Evolutionary conservation across 2,888 invertebrate genomes (phyloP).

Genomic region (Galerucella nymphaeae): DNA sequence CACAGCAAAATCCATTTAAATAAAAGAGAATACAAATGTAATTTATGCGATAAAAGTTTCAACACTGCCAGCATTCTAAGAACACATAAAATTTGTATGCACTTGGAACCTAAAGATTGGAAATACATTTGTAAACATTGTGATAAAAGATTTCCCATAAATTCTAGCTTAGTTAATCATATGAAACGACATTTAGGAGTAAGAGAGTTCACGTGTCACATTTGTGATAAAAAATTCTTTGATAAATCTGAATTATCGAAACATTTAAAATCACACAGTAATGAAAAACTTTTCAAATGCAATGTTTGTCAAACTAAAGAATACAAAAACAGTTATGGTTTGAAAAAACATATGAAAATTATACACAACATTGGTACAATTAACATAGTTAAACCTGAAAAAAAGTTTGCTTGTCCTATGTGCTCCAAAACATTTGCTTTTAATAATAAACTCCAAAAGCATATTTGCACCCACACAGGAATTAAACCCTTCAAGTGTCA

Average conservation of each 20-base stretch:
- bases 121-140: constrained; percentile 52
- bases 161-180: constrained; percentile 52
- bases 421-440: constrained; percentile 53
- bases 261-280: constrained; percentile 52
- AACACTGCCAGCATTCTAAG: constrained; percentile 54
- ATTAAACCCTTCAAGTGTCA: constrained; percentile 53
- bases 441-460: constrained; percentile 53
- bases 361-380: constrained; percentile 57
- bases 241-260: constrained; percentile 53
- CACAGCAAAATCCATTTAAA: constrained; percentile 55
- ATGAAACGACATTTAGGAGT: constrained; percentile 56
- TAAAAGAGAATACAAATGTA: constrained; percentile 53
- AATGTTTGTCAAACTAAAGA: constrained; percentile 50
- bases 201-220: constrained; percentile 55
- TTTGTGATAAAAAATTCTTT: constrained; percentile 61
- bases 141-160: constrained; percentile 53
- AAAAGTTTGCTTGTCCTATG: constrained; percentile 51
- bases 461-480: constrained; percentile 54
- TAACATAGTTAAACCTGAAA: constrained; percentile 58
- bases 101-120: constrained; percentile 56
- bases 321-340: constrained; percentile 53
- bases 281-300: constrained; percentile 52
- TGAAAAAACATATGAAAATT: constrained; percentile 53
- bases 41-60: constrained; percentile 53
- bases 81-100: constrained; percentile 54